These are phyloP conservation scores for Labeo catla DNA, from an alignment of 2,113 vertebrate species.

Conservation along the genomic window DNA sequence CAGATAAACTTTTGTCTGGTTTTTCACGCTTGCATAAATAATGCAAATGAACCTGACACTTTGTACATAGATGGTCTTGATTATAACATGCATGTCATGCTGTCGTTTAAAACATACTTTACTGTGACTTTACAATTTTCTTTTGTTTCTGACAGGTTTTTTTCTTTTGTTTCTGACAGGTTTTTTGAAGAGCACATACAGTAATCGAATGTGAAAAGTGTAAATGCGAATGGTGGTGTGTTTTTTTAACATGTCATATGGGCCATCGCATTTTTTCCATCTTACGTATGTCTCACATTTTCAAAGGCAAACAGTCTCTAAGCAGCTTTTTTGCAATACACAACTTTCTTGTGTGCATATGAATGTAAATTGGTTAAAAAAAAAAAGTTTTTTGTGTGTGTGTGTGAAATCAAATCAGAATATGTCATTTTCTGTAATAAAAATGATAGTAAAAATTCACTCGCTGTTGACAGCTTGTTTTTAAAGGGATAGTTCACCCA, in stretches of 20 bases:
- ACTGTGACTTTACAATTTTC: background rate
- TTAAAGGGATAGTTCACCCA: too few relatives aligned
- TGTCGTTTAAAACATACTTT: background rate
- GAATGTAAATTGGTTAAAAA: background rate
- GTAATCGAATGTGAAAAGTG: too few relatives aligned
- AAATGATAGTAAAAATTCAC: too few relatives aligned
- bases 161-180: too few relatives aligned
- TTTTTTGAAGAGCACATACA: too few relatives aligned
- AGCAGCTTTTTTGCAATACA: background rate
- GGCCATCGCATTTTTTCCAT: background rate
- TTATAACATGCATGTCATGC: background rate
- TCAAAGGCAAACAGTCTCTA: background rate
- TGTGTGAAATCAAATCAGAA: background rate
- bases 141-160: too few relatives aligned
- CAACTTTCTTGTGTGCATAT: background rate
- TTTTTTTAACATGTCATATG: too few relatives aligned
- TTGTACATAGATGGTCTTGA: background rate
- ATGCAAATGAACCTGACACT: background rate
- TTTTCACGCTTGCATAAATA: background rate
- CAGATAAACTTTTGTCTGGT: background rate
- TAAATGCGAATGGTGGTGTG: too few relatives aligned
- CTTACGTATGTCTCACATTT: background rate
- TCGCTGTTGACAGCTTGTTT: too few relatives aligned
- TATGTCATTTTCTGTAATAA: background rate
- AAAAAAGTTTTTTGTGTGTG: too few relatives aligned